Evolutionary conservation across 92 coral and sea anemone genomes (phyloP), one percentile per base, ranked within the genome.

Genomic region (Diadumene lineata): DNA sequence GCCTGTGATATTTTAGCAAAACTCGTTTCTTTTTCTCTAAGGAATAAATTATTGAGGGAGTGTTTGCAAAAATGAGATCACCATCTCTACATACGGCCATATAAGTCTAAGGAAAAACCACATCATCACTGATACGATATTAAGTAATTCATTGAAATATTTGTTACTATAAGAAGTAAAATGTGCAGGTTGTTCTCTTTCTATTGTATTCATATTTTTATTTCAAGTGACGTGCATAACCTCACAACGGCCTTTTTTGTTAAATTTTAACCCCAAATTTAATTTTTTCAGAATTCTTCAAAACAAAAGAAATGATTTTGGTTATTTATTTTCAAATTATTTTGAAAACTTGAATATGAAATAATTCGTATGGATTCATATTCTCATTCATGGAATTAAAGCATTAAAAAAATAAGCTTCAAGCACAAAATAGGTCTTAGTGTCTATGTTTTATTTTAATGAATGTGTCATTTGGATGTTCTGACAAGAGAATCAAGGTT

Each of bases 21-120:
- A 38, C 48, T 38, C 48, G 13, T 28, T 13, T 62, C 2, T 60
- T 62, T 62, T 62, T 62, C 43, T 28, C 17, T 43, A 4, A 15
- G 31, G 68, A 62, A 62, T 62, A 27, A 28, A 28, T 62, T 62
- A 28, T 28, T 62, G 38, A 62, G 68, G 68, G 68, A 28, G 68
- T 62, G 68, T 62, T 58, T 11, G 29, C 3, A 62, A 62, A 22
- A 30, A 10, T 62, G 38, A 62, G 68, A 62, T 62, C 68, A 62
- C 43, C 68, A n/a, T 62, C 29, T 19, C 38, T 28, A 0, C 31
- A 2, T 19, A 15, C 27, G 29, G 43, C 68, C 68, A 3, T 62
- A 62, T 62, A 3, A 6, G 68, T 62, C 43, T 23, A 58, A 21
- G 2, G 22, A 22, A 16, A 58, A 58, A 58, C 29, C 64, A 21